A percentile compares a stretch with the other conserved stretches of the same genome.
Evolutionary conservation across 1,140 invertebrate genomes (phyloP).

Genomic region (Lysiphlebus fabarum): DNA sequence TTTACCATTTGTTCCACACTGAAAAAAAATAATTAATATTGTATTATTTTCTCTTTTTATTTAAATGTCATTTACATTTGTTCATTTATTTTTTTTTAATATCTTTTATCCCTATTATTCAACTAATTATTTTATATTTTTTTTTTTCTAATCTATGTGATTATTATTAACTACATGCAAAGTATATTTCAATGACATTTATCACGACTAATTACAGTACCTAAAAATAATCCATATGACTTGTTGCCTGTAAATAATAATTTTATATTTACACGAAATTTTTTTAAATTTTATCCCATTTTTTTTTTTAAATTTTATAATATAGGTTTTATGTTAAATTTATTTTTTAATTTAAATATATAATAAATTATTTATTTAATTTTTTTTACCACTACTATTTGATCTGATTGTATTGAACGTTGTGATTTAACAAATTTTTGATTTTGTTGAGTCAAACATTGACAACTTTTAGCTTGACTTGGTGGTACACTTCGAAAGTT

Average conservation of each 20-base stretch:
- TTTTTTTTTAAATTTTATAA: too few species aligned
- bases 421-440: constrained; percentile 40
- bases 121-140: neutral
- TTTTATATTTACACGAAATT: constrained; percentile 29
- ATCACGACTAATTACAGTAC: constrained; percentile 41
- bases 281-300: too few species aligned
- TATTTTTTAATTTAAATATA: too few species aligned
- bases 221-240: constrained; percentile 52
- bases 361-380: constrained; percentile 1
- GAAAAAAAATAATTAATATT: constrained; percentile 28
- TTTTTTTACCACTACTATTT: constrained; percentile 39
- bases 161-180: neutral
- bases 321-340: too few species aligned
- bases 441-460: constrained; percentile 42
- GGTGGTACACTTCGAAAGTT: constrained; percentile 34
- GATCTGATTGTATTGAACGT: constrained; percentile 45
- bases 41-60: constrained; percentile 16
- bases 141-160: too few species aligned
- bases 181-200: neutral
- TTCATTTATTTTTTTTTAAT: neutral
- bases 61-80: neutral
- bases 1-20: constrained; percentile 27
- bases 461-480: constrained; percentile 42
- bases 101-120: constrained; percentile 2
- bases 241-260: constrained; percentile 52